These are phyloP conservation scores for Pteruthius melanotis DNA, from an alignment of 2,113 vertebrate species.

Conservation along the genomic window DNA sequence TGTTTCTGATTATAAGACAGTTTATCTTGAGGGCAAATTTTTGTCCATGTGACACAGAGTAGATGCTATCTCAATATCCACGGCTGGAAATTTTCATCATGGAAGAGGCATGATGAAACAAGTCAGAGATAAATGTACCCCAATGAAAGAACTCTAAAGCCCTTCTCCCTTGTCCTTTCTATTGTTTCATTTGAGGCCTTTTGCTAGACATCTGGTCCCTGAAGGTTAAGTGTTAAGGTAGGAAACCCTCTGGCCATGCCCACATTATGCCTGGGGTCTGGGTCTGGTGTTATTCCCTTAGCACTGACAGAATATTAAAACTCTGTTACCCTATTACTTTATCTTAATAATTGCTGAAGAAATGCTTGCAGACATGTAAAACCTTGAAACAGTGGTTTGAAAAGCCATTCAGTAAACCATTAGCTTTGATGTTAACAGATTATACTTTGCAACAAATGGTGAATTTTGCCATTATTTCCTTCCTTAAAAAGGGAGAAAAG, in stretches of 20 bases:
- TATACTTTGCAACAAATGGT: neutral
- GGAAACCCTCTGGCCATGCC: neutral
- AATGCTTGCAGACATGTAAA: constrained; percentile 36
- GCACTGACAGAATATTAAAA: neutral
- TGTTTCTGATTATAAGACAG: neutral
- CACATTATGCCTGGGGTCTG: neutral
- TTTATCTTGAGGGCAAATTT: neutral
- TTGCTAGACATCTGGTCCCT: neutral
- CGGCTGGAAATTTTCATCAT: neutral
- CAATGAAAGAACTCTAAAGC: neutral
- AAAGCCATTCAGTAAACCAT: neutral
- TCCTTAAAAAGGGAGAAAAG: neutral
- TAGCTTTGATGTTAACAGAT: constrained; percentile 39
- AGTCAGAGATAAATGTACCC: neutral
- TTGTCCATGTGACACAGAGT: neutral
- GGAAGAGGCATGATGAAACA: neutral
- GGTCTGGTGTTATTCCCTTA: neutral
- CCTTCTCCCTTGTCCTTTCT: neutral
- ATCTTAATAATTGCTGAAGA: constrained; percentile 35
- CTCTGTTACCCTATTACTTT: constrained; percentile 14
- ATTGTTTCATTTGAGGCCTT: neutral
- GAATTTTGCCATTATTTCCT: constrained; percentile 15
- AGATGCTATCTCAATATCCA: neutral
- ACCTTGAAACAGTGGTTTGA: neutral
- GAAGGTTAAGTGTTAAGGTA: neutral